These are phyloP conservation scores for Bergia puertoricense DNA, from an alignment of 92 coral and sea anemone genomes.

Conservation along the genomic window DNA sequence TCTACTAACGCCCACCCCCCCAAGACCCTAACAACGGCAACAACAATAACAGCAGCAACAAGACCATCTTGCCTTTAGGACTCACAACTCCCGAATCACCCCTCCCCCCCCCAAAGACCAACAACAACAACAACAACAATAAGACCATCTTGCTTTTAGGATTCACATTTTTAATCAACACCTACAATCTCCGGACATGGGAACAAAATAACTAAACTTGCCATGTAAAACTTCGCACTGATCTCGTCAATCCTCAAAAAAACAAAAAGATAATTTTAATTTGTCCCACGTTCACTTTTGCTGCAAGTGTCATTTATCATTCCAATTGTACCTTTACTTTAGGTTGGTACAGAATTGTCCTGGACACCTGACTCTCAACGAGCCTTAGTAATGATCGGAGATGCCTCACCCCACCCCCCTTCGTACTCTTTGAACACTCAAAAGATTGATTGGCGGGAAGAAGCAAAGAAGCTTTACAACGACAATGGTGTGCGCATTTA, in stretches of 20 bases:
- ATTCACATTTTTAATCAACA: too few relatives aligned
- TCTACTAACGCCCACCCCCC: too few relatives aligned
- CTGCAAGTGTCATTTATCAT: not conserved
- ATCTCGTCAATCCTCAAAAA: not conserved
- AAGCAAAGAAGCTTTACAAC: conserved; percentile 88
- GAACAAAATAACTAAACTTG: too few relatives aligned
- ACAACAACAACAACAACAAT: too few relatives aligned
- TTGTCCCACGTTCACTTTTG: not conserved
- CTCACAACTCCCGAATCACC: too few relatives aligned
- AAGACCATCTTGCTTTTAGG: too few relatives aligned
- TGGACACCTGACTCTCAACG: conserved; percentile 96
- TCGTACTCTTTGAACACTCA: conserved; percentile 77
- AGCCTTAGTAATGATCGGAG: conserved; percentile 92
- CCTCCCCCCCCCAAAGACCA: too few relatives aligned
- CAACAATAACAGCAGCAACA: too few relatives aligned
- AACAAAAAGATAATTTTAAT: not conserved
- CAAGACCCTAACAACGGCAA: too few relatives aligned
- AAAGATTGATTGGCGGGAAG: conserved; percentile 92
- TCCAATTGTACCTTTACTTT: not conserved
- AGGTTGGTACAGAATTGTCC: conserved; percentile 84
- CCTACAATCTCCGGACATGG: too few relatives aligned
- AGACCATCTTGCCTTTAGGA: too few relatives aligned
- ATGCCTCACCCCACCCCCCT: conserved; percentile 96
- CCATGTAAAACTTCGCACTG: not conserved
- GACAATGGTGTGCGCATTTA: conserved; percentile 90